phyloP scores from a whole-genome alignment of 2,797 vertebrate species.

The Cephalopachus bancanus region DNA sequence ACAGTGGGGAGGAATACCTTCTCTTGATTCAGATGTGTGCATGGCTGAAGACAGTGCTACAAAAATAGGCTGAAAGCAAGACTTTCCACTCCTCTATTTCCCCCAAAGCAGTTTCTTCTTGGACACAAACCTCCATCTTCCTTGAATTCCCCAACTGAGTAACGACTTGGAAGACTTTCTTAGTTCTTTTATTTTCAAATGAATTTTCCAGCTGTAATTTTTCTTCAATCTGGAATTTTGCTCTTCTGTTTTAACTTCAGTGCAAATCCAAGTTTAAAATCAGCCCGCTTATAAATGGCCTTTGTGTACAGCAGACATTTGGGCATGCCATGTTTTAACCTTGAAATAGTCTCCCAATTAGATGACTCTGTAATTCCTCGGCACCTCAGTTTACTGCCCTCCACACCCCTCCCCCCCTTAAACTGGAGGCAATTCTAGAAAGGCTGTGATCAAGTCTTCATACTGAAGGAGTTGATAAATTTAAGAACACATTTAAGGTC shows the following conservation, averaged over 20 bases:
- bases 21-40: neutral
- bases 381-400: neutral
- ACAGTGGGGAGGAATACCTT: neutral
- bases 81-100: conserved; percentile 63
- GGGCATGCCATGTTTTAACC: conserved; percentile 12
- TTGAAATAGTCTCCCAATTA: conserved; percentile 15
- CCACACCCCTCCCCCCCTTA: neutral
- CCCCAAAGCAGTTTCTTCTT: conserved; percentile 66
- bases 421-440: neutral
- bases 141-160: conserved; percentile 74
- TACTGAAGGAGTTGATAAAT: conserved; percentile 25
- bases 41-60: neutral
- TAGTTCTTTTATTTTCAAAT: conserved; percentile 38
- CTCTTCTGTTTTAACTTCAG: conserved; percentile 75
- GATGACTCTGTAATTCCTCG: neutral
- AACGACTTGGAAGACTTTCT: conserved; percentile 76
- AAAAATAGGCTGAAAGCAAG: conserved; percentile 54
- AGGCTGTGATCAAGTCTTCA: neutral
- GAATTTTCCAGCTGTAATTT: conserved; percentile 76
- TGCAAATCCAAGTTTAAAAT: conserved; percentile 72
- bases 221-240: conserved; percentile 76
- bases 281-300: conserved; percentile 67
- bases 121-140: conserved; percentile 69
- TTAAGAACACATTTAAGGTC: conserved; percentile 52
- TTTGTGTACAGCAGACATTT: conserved; percentile 33